phyloP scores from a whole-genome alignment of 2,888 invertebrate species.

The Andrena chrysosceles region DNA sequence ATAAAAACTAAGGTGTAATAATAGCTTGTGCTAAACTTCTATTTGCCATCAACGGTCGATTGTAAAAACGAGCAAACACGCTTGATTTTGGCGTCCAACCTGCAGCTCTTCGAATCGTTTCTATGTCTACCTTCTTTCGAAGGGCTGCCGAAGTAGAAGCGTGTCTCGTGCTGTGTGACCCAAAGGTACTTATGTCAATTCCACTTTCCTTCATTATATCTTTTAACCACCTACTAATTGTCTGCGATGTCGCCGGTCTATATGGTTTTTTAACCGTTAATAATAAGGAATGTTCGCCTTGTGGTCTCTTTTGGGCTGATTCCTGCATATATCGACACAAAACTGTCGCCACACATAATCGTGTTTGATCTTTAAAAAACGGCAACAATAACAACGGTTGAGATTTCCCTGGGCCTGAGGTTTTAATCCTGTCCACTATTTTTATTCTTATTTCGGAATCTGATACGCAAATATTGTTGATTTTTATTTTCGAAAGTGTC shows the following conservation, averaged over 20 bases:
- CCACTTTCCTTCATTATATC: conserved; percentile 1
- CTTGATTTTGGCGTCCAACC: conserved; percentile 19
- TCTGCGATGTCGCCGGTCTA: neutral
- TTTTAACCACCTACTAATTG: conserved; percentile 14
- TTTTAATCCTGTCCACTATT: conserved; percentile 13
- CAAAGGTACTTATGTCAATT: neutral
- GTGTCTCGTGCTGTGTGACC: conserved; percentile 22
- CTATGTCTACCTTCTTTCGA: neutral
- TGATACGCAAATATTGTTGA: neutral
- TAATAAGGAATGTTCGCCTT: neutral
- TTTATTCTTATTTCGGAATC: conserved; percentile 2
- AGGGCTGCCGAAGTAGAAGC: neutral
- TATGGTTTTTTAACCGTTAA: conserved; percentile 5
- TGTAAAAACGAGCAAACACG: conserved; percentile 28
- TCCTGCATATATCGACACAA: neutral
- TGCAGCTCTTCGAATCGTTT: conserved; percentile 12
- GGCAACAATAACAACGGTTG: conserved; percentile 14
- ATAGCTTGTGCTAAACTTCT: conserved; percentile 8
- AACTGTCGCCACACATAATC: conserved; percentile 1
- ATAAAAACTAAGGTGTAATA: conserved; percentile 1
- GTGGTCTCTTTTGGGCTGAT: conserved; percentile 4
- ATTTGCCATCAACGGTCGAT: conserved; percentile 11
- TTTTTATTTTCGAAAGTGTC: conserved; percentile 7
- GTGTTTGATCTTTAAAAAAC: conserved; percentile 17
- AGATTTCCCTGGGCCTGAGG: neutral